phyloP scores from a whole-genome alignment of 1,140 invertebrate species.

The Leptinotarsa undecemlineata region DNA sequence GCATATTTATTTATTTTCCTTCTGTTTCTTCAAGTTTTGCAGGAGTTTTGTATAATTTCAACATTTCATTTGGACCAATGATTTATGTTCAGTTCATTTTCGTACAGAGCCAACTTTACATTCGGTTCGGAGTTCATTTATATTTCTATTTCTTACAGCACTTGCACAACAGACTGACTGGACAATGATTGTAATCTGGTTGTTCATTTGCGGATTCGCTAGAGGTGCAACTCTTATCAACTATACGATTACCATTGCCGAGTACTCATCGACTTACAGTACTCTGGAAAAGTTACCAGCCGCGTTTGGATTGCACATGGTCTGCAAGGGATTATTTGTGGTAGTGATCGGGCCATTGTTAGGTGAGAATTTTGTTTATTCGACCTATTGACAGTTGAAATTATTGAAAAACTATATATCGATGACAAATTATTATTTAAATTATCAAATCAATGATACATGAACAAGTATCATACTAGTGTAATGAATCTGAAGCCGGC shows the following conservation, averaged over 20 bases:
- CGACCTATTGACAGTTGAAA: no score
- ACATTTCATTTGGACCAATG: conserved; percentile 24
- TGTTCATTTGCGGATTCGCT: conserved; percentile 73
- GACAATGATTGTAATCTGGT: conserved; percentile 66
- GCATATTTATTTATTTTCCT: conserved; percentile 42
- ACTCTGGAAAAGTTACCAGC: conserved; percentile 73
- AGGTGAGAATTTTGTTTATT: conserved; percentile 58
- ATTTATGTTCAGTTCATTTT: conserved; percentile 38
- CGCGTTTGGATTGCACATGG: conserved; percentile 76
- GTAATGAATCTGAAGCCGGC: no score
- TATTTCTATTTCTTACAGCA: conserved; percentile 59
- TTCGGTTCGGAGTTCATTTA: conserved; percentile 29
- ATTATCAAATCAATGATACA: no score
- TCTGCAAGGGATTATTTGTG: conserved; percentile 73
- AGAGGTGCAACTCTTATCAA: conserved; percentile 74
- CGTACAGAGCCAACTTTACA: conserved; percentile 36
- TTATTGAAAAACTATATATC: no score
- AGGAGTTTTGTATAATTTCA: conserved; percentile 28
- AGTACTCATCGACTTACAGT: conserved; percentile 61
- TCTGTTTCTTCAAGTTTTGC: conserved; percentile 30
- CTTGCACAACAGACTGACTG: conserved; percentile 69
- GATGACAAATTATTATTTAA: no score
- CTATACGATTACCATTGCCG: conserved; percentile 74
- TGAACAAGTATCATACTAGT: no score
- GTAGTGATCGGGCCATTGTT: conserved; percentile 70